Conservation (phyloP, 2,113 vertebrate species). For the Platycercus adscitus region DNA sequence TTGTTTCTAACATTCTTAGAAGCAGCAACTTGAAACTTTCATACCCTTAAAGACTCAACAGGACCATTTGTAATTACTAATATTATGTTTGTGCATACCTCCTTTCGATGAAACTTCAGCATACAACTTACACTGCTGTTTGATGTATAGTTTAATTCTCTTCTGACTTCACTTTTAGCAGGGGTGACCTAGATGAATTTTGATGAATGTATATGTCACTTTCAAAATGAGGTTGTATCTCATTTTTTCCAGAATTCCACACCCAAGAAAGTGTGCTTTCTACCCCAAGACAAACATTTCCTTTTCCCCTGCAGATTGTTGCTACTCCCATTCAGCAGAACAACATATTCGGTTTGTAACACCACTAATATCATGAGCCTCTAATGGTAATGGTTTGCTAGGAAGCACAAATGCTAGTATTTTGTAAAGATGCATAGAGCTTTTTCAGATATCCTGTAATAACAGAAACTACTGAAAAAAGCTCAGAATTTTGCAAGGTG, state of each 20-base stretch:
- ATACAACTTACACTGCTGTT: not conserved
- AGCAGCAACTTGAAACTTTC: not conserved
- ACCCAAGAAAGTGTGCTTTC: not conserved
- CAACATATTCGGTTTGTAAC: not conserved
- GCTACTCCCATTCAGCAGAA: not conserved
- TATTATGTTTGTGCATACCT: not conserved
- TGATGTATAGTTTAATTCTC: not conserved
- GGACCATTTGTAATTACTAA: not conserved
- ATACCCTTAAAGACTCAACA: not conserved
- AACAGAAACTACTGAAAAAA: not conserved
- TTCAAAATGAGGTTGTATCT: not conserved
- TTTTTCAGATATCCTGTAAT: not conserved
- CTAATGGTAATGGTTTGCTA: not conserved
- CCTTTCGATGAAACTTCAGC: not conserved
- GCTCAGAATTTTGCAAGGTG: not conserved
- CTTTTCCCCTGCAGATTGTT: not conserved
- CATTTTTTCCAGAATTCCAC: not conserved
- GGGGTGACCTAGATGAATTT: not conserved
- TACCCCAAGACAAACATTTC: not conserved
- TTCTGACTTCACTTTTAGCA: not conserved
- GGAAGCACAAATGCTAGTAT: not conserved
- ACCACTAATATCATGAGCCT: not conserved
- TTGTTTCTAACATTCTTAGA: not conserved
- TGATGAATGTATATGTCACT: not conserved
- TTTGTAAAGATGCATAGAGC: not conserved